These are phyloP conservation scores for Elachura formosa DNA, from an alignment of 2,113 vertebrate genomes.

Conservation along the genomic window DNA sequence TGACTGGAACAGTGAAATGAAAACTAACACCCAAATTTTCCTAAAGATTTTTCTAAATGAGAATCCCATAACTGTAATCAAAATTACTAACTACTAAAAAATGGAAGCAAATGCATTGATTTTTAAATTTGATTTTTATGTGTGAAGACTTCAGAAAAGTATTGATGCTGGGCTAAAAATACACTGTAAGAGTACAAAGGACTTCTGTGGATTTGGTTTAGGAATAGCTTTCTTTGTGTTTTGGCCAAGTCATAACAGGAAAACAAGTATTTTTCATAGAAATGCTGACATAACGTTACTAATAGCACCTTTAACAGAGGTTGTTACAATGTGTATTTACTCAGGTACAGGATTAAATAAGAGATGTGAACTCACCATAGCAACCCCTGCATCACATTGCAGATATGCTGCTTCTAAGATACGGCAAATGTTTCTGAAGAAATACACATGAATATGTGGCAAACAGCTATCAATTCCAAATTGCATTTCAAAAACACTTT, in stretches of 20 bases:
- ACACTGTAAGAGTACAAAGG: background rate
- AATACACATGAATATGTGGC: conserved; percentile 19
- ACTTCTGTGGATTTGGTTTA: background rate
- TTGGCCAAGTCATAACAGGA: background rate
- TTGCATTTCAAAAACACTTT: background rate
- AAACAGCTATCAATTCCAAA: conserved; percentile 8
- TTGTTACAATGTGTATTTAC: conserved; percentile 49
- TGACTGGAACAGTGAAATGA: background rate
- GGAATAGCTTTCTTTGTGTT: background rate
- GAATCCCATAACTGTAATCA: background rate
- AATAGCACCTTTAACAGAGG: background rate
- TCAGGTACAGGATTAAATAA: conserved; percentile 58
- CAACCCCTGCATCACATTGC: conserved; percentile 43
- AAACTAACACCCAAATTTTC: background rate
- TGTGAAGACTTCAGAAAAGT: background rate
- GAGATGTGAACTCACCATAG: conserved; percentile 50
- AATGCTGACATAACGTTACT: conserved; percentile 43
- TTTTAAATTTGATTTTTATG: background rate
- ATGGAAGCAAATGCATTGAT: background rate
- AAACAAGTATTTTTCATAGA: conserved; percentile 36
- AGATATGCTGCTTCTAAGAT: conserved; percentile 57
- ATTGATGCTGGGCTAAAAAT: background rate
- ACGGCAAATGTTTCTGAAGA: conserved; percentile 6
- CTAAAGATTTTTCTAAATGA: background rate
- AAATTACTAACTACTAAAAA: background rate